Percentiles rank a stretch among this genome's conserved stretches.
These are phyloP conservation scores for Hyles vespertilio DNA, from an alignment of 1,140 invertebrate genomes.

Conservation along the genomic window DNA sequence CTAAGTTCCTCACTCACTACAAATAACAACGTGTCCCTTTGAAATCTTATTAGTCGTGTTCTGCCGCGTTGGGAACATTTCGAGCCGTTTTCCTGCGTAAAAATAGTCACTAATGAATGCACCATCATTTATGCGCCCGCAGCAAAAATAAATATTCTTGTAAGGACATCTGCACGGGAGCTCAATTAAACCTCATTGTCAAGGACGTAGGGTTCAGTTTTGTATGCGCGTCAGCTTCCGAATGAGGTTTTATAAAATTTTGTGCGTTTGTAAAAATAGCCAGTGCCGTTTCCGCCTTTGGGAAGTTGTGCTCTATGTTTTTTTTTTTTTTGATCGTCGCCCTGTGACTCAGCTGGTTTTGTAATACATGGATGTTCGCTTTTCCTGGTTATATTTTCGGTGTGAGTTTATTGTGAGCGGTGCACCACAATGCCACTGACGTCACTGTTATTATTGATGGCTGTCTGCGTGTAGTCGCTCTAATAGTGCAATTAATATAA, in stretches of 20 bases:
- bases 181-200: background rate
- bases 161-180: background rate
- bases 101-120: conserved; percentile 48
- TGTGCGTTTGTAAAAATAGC: conserved; percentile 58
- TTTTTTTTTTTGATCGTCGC: conserved; percentile 24
- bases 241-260: conserved; percentile 28
- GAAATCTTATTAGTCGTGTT: conserved; percentile 26
- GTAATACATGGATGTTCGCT: conserved; percentile 11
- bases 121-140: conserved; percentile 21
- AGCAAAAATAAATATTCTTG: conserved; percentile 1
- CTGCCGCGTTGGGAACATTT: conserved; percentile 17
- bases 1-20: too few relatives aligned
- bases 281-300: conserved; percentile 61
- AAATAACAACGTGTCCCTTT: conserved; percentile 17
- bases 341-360: conserved; percentile 29
- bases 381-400: conserved; percentile 5
- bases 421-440: background rate
- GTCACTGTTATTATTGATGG: background rate
- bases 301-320: conserved; percentile 58
- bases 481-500: too few relatives aligned
- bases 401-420: background rate
- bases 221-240: conserved; percentile 24
- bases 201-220: conserved; percentile 41
- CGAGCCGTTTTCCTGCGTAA: conserved; percentile 26
- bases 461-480: background rate